Base-by-base conservation (phyloP, 2,113 vertebrate species). In the Siniperca chuatsi region DNA sequence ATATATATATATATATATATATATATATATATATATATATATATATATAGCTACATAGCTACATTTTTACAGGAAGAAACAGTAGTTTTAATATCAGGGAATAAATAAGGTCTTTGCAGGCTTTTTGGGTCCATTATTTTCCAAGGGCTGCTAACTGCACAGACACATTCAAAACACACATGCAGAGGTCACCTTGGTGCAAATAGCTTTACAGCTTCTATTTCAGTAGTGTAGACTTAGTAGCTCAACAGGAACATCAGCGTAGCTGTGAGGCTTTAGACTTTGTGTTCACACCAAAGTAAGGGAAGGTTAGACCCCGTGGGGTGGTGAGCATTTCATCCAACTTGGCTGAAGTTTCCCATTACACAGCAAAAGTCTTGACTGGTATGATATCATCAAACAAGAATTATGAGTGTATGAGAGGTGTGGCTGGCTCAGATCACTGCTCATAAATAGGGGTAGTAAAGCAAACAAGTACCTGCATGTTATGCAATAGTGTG, bases 391-490 rank as follows among this genome's bases (percentile, higher is more conserved):
- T 58, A 37, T 81, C 48, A 65, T 68, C n/a, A 68, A 71, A 85
- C 9, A 2, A 8, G 62, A 21, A 13, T 20, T 8, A 1, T 4
- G 18, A 25, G 16, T 15, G 65, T 58, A 8, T 3, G 0, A 69
- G 40, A 21, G 62, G 84, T 85, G 79, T 40, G 58, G 35, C 48
- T 35, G 44, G 37, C 67, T 25, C 61, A 84, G 18, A 68, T 79
- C 42, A 60, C 61, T 3, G 42, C 35, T 58, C 60, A 60, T 75
- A 79, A 83, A 37, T 8, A 0, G 62, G 46, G 75, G 54, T 42
- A 91, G 80, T 86, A 21, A 75, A 79, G 50, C 84, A 90, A 64
- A 71, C 48, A 1, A 33, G 37, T 37, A 13, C 37, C 25, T 46
- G 29, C 62, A 42, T 18, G 66, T 87, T 88, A 80, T 61, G 72